Evolutionary conservation across 2,888 invertebrate genomes (phyloP), one percentile per base, ranked within the genome.

Genomic region (Leptodirus hochenwartii): DNA sequence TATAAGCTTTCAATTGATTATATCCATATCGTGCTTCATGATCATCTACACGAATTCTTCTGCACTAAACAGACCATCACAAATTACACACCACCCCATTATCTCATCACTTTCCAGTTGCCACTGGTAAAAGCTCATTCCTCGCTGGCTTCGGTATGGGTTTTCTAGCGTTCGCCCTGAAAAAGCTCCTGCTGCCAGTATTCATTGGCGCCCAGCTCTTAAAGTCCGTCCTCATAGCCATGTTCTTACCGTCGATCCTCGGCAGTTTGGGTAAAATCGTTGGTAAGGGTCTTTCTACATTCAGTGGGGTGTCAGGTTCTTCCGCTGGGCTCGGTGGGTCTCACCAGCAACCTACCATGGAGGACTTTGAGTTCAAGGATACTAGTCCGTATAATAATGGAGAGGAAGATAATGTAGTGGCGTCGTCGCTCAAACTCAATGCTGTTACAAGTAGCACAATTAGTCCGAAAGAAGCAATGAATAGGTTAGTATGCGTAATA

Each of bases 221-320:
- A 43, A 87, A 87, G 56, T 79, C 80, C 17, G 66, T 84, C 25
- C 57, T 85, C 13, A 64, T 85, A 17, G 84, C 82, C 5, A 69
- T 85, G 60, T 84, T 87, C 54, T 62, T 85, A 47, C 84, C 84
- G 1, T 79, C 80, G 35, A 70, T 85, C 34, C 61, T 85, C 37
- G 82, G 84, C 30, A 78, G 79, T 42, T 65, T 84, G 33, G 81
- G 81, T 29, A 81, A 81, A 56, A 66, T 84, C 36, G 69, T 82
- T 33, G 80, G 81, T 32, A 84, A 84, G 67, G 82, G 84, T 25
- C 39, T 61, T 48, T 50, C 64, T 47, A 68, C 69, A 4, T 60
- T 70, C 41, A 69, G 69, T 2, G 66, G 66, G 5, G 49, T 68
- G 52, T 35, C 69, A 45, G 45, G 56, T n/a, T 53, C 57, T 3